phyloP scores from a whole-genome alignment of 2,797 vertebrate genomes.

The Poeciliopsis presidionis region DNA sequence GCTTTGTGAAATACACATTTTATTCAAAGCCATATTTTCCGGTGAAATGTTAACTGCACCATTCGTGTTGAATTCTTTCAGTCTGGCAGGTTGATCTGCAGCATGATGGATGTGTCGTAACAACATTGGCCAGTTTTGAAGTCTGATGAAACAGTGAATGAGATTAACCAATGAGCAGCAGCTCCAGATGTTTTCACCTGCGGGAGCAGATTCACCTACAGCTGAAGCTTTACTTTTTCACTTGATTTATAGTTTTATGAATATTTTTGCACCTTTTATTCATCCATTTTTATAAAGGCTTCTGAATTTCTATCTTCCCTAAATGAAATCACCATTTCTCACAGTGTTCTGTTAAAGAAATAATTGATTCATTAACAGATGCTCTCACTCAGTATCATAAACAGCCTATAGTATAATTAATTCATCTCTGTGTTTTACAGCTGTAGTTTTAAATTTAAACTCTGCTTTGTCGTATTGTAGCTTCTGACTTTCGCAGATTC shows the following conservation, averaged over 20 bases:
- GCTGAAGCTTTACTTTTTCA: background rate
- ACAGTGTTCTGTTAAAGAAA: background rate
- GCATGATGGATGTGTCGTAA: constrained; percentile 24
- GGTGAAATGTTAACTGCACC: background rate
- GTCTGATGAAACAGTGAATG: constrained; percentile 27
- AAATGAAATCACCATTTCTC: background rate
- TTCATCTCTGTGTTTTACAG: background rate
- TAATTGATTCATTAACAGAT: background rate
- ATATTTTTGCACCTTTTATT: background rate
- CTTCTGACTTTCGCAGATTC: background rate
- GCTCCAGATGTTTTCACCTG: constrained; percentile 8
- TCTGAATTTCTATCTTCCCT: background rate
- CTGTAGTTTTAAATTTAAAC: background rate
- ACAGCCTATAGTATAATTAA: background rate
- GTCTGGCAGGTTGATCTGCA: background rate
- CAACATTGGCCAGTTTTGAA: constrained; percentile 37
- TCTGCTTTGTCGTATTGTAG: background rate
- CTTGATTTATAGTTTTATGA: background rate
- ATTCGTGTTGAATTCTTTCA: background rate
- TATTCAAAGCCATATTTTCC: constrained; percentile 19
- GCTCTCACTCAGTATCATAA: background rate
- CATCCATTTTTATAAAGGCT: background rate
- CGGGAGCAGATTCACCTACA: background rate
- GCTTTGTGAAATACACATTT: constrained; percentile 36
- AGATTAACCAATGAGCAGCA: constrained; percentile 14